These are phyloP conservation scores for Carassius carassius DNA, from an alignment of 2,113 vertebrate species.

Conservation along the genomic window DNA sequence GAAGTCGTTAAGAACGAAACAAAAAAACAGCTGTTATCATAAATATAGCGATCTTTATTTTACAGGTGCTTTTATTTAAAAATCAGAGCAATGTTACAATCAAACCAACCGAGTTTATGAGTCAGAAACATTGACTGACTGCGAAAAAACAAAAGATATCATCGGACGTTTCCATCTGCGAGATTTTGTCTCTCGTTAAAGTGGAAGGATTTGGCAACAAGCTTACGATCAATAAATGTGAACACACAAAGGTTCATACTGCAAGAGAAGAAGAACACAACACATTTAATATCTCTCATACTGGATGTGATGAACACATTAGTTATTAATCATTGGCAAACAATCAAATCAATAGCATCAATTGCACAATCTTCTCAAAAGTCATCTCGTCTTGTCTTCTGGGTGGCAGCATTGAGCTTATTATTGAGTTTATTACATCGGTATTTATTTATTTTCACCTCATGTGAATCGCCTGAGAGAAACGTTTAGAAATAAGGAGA, in stretches of 20 bases:
- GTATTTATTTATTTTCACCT: background rate
- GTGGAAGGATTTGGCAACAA: slow-evolving; percentile 14
- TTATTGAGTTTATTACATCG: background rate
- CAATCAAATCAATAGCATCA: too few relatives aligned
- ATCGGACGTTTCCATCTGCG: background rate
- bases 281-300: background rate
- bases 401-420: too few relatives aligned
- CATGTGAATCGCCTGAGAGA: slow-evolving; percentile 2
- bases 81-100: slow-evolving; percentile 56
- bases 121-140: slow-evolving; percentile 24
- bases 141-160: background rate
- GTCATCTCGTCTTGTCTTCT: too few relatives aligned
- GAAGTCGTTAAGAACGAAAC: too few relatives aligned
- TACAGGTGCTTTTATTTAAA: slow-evolving; percentile 58
- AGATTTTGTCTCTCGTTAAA: background rate
- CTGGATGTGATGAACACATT: background rate
- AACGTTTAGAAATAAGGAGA: background rate
- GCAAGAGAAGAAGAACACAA: background rate
- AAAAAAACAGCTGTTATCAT: slow-evolving; percentile 44
- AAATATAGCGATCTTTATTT: slow-evolving; percentile 62
- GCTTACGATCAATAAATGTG: background rate
- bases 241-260: background rate
- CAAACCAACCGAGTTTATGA: slow-evolving; percentile 37
- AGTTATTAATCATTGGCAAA: too few relatives aligned
- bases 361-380: too few relatives aligned